Evolutionary conservation across 2,888 invertebrate species (phyloP).

Genomic region (Arctia plantaginis): DNA sequence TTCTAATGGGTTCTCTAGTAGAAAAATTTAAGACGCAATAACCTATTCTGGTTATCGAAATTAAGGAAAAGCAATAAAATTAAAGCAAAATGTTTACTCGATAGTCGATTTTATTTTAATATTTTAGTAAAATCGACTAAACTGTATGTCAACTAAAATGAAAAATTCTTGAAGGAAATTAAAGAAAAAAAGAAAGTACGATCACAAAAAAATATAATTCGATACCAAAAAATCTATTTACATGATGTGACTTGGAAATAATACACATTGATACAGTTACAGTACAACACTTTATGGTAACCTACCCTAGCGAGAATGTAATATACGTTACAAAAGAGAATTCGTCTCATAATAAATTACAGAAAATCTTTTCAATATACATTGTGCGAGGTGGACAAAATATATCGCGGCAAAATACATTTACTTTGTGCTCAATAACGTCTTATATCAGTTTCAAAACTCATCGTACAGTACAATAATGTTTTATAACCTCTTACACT

Average conservation of each 20-base stretch:
- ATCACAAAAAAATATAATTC: slow-evolving; percentile 85
- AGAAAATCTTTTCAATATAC: slow-evolving; percentile 48
- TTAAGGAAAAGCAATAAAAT: slow-evolving; percentile 20
- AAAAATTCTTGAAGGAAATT: slow-evolving; percentile 37
- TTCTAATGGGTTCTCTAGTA: slow-evolving; percentile 27
- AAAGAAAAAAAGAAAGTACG: slow-evolving; percentile 62
- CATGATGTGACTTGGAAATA: slow-evolving; percentile 64
- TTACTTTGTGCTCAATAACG: background rate
- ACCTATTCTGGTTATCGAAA: slow-evolving; percentile 6
- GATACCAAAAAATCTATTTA: slow-evolving; percentile 78
- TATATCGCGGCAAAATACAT: slow-evolving; percentile 17
- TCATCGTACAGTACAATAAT: no score
- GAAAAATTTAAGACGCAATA: slow-evolving; percentile 20
- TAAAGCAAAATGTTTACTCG: background rate
- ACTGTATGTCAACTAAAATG: slow-evolving; percentile 25
- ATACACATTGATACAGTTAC: slow-evolving; percentile 45
- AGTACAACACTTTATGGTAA: slow-evolving; percentile 55
- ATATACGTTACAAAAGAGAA: slow-evolving; percentile 43
- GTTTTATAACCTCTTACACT: background rate
- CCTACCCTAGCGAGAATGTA: slow-evolving; percentile 51
- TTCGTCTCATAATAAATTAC: slow-evolving; percentile 54
- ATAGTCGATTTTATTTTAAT: slow-evolving; percentile 1
- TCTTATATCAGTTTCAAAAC: background rate
- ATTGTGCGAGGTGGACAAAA: slow-evolving; percentile 34
- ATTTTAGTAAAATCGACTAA: slow-evolving; percentile 29